Conservation (phyloP, 2,113 vertebrate genomes). For the Psammodynastes pulverulentus region DNA sequence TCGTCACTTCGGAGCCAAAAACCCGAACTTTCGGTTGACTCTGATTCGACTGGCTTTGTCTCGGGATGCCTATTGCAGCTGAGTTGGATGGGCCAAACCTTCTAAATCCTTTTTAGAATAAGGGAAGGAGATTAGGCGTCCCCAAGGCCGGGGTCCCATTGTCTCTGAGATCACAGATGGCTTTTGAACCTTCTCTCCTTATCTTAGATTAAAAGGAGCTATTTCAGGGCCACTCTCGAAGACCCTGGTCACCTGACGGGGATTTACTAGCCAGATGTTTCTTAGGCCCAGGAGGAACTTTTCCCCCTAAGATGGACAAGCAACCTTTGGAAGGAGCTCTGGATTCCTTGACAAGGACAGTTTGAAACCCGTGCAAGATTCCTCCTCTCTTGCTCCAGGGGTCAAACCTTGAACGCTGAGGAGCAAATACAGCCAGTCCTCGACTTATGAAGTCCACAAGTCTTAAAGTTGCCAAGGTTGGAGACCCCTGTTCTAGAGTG, state of each 20-base stretch:
- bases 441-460: background rate
- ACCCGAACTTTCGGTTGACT: background rate
- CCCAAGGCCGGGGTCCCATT: conserved; percentile 16
- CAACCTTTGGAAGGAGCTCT: background rate
- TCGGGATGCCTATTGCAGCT: background rate
- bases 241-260: background rate
- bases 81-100: conserved; percentile 4
- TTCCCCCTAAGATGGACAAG: background rate
- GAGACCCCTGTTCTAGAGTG: background rate
- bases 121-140: conserved; percentile 12
- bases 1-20: background rate
- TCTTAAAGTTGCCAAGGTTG: background rate
- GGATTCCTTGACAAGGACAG: background rate
- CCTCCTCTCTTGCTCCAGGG: background rate
- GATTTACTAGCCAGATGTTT: background rate
- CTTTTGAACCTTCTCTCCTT: conserved; percentile 21
- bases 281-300: background rate
- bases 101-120: conserved; percentile 4
- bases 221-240: conserved; percentile 6
- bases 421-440: background rate
- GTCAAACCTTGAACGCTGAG: background rate
- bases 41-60: background rate
- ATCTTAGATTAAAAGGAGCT: conserved; percentile 20
- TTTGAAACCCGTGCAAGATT: background rate
- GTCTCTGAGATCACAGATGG: conserved; percentile 4